These are phyloP conservation scores for Manacus vitellinus DNA, from an alignment of 2,113 vertebrate species.

Conservation along the genomic window DNA sequence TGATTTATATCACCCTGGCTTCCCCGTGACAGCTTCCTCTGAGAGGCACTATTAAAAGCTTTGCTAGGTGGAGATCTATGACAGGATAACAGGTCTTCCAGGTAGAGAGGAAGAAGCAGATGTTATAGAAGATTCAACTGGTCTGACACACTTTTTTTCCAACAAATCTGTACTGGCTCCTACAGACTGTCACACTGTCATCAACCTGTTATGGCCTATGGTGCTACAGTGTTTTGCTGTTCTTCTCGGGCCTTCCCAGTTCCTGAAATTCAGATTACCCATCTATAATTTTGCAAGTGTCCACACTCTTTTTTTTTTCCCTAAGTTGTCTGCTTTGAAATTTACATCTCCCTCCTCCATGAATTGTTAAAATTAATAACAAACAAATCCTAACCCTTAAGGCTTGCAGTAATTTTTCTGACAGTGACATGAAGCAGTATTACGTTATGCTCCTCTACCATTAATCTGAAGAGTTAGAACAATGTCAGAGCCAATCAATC, in stretches of 20 bases:
- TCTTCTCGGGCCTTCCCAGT: background rate
- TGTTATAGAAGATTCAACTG: background rate
- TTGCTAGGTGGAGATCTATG: background rate
- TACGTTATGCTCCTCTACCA: background rate
- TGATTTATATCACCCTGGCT: background rate
- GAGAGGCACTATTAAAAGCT: background rate
- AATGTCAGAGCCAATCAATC: background rate
- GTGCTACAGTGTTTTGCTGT: background rate
- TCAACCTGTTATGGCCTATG: background rate
- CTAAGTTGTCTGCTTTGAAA: background rate
- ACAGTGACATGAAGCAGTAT: background rate
- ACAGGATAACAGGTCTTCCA: background rate
- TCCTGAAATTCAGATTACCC: background rate
- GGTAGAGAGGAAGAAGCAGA: background rate
- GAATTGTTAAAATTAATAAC: background rate
- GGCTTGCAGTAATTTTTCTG: background rate
- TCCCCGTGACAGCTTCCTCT: background rate
- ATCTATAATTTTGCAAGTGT: background rate
- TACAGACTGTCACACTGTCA: background rate
- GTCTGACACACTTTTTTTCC: background rate
- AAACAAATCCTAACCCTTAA: background rate
- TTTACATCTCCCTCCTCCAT: background rate
- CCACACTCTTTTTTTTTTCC: rapidly evolving
- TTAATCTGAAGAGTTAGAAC: background rate
- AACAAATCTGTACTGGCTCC: background rate